Base-by-base conservation (phyloP, 2,797 vertebrate genomes). In the Moxostoma hubbsi region DNA sequence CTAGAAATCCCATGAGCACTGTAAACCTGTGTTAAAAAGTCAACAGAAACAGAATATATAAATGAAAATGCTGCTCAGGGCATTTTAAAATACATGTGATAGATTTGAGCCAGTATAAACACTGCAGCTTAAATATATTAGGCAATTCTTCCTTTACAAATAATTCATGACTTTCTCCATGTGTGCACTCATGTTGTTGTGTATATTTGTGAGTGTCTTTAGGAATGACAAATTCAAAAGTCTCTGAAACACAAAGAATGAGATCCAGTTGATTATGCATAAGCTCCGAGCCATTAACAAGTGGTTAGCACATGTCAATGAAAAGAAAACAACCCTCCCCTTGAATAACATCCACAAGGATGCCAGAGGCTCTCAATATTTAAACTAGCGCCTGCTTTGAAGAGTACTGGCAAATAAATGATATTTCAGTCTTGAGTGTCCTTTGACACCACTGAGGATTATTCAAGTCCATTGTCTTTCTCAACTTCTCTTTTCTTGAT, bases 351-450 rank as follows among this genome's bases (percentile, higher is more conserved):
- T 58, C 70, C n/a, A 59, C 43, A 72, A 59, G 70, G 55, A 55
- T 47, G 70, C 43, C 63, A 0, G 15, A 76, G 53, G 9, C 53
- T 47, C 63, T 45, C 64, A 65, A 61, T 46, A 77, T 10, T 47
- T 43, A 62, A 50, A 7, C n/a, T 46, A 46, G 16, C 12, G 61
- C 53, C 36, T 18, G n/a, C 53, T 54, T 68, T 68, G 51, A 61
- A 9, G 47, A 62, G 12, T 9, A 7, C 6, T n/a, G 9, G 47
- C 10, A 79, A 24, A 74, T 36, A 54, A 74, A 65, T 9, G 9
- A 79, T 64, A 67, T 73, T 77, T 66, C 73, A 82, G 74, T 82
- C 69, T 80, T 77, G 36, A 51, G 10, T n/a, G 2, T 50, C 73
- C 46, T 36, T 36, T 36, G 24, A 47, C 15, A 45, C n/a, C 9